A percentile compares a stretch with the other conserved stretches of the same genome.
Evolutionary conservation across 1,140 invertebrate genomes (phyloP).

Genomic region (Ceratina calcarata): DNA sequence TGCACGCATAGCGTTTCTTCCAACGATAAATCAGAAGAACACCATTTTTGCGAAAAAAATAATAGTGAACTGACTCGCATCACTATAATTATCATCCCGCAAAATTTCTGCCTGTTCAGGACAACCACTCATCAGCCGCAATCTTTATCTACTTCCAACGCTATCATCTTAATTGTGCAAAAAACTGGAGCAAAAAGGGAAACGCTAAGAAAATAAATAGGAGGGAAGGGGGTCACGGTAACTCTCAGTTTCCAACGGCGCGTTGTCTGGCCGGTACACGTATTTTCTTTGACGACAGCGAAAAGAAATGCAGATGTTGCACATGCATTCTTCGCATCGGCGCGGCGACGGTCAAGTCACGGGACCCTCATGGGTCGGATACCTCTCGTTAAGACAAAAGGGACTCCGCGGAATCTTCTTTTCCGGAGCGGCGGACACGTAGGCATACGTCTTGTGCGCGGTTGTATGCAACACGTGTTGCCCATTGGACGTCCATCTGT

Average conservation of each 20-base stretch:
- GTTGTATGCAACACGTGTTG: constrained; percentile 72
- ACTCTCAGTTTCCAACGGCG: neutral
- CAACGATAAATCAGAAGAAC: too few species aligned
- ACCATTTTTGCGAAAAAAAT: too few species aligned
- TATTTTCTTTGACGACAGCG: constrained; percentile 39
- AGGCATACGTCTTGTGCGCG: constrained; percentile 46
- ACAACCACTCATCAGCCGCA: too few species aligned
- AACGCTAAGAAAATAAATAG: neutral
- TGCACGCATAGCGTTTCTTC: too few species aligned
- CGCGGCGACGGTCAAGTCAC: neutral
- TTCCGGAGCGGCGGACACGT: constrained; percentile 48
- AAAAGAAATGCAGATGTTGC: constrained; percentile 59
- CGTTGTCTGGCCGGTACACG: neutral
- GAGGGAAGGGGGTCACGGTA: constrained; percentile 24
- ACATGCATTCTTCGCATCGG: constrained; percentile 34
- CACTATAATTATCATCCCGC: too few species aligned
- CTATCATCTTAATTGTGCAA: neutral
- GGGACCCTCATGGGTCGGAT: neutral
- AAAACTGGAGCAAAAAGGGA: neutral
- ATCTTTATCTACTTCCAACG: neutral
- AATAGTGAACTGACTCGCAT: too few species aligned
- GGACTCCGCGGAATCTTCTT: constrained; percentile 51
- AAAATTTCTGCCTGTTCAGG: too few species aligned
- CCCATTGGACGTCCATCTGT: constrained; percentile 75
- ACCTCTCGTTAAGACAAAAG: constrained; percentile 65